phyloP scores from a whole-genome alignment of 2,888 invertebrate genomes.

The Scaptomyza cyrtandrae region DNA sequence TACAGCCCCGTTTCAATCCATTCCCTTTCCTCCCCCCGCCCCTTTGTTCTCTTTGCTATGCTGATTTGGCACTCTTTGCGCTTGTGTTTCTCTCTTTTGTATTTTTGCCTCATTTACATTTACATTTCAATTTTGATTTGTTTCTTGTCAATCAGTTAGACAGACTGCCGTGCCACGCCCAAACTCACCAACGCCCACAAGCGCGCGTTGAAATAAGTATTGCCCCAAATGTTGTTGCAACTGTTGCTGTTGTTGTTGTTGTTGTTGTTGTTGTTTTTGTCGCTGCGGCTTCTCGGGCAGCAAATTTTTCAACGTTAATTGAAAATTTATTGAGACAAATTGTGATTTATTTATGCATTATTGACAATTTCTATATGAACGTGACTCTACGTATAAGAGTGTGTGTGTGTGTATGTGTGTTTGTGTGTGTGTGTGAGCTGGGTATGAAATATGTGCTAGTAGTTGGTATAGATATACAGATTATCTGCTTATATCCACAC shows the following conservation, averaged over 20 bases:
- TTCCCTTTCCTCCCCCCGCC: neutral
- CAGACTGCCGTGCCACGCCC: slow-evolving; percentile 49
- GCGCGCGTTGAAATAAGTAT: slow-evolving; percentile 34
- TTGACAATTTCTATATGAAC: slow-evolving; percentile 23
- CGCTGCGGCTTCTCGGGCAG: slow-evolving; percentile 43
- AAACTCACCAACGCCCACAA: slow-evolving; percentile 7
- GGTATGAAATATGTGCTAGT: slow-evolving; percentile 43
- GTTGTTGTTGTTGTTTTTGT: slow-evolving; percentile 17
- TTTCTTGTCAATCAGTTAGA: slow-evolving; percentile 74
- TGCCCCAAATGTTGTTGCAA: slow-evolving; percentile 27
- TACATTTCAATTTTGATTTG: slow-evolving; percentile 79
- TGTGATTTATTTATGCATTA: slow-evolving; percentile 65
- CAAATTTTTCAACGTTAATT: slow-evolving; percentile 69
- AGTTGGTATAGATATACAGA: slow-evolving; percentile 34
- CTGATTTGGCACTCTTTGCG: slow-evolving; percentile 12
- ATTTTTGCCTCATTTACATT: slow-evolving; percentile 67
- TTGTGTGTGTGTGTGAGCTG: slow-evolving; percentile 13
- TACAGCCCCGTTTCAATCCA: too few relatives aligned
- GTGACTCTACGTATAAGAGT: neutral
- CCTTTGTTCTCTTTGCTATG: neutral
- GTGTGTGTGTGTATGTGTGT: neutral
- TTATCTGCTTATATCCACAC: slow-evolving; percentile 9
- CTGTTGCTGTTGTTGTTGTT: slow-evolving; percentile 6
- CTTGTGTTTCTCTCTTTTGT: slow-evolving; percentile 12
- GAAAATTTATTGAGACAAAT: slow-evolving; percentile 80